Base-by-base conservation (phyloP, 2,113 vertebrate genomes). In the Sprattus sprattus region DNA sequence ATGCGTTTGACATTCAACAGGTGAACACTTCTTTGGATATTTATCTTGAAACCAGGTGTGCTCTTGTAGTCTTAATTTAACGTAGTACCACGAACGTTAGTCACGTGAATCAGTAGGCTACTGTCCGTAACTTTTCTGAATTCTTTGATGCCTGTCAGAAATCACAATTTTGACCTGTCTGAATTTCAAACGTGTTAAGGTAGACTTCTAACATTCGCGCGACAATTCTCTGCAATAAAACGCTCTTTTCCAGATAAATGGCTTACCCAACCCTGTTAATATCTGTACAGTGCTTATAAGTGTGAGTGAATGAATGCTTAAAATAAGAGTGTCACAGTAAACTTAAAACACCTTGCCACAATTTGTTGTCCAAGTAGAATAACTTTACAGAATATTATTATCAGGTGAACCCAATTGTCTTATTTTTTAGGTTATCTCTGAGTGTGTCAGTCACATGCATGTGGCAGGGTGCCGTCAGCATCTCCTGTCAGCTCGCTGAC, bases 401-500 rank as follows among this genome's bases (percentile, higher is more conserved):
- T 60, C 54, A 60, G 54, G 18, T 22, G 18, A 60, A 22, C 54
- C 3, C 22, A 20, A 22, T 60, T 60, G 54, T 60, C 5, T 54
- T 54, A 4, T 18, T 4, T 54, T 54, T 54, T 54, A 54, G 52
- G 18, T 4, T 18, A 15, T 16, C 52, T 60, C 20, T 6, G 54
- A 0, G 54, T 20, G 18, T 20, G 28, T 71, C 28, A 78, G 71
- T 78, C 71, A 39, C 71, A 78, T 39, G 71, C 15, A 16, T 32
- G 0, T 39, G 32, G 13, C 3, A 32, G 32, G 54, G 54, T 20
- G 18, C 54, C 54, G 18, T 78, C 71, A 78, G 71, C 71, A 78
- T 78, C 71, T 78, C 20, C 32, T 78, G 28, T 78, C 25, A 15
- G 71, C 28, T 78, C 32, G 32, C 85, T 64, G 88, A 81, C 9